Evolutionary conservation across 2,888 invertebrate genomes (phyloP).

Genomic region (Papilio demoleus): DNA sequence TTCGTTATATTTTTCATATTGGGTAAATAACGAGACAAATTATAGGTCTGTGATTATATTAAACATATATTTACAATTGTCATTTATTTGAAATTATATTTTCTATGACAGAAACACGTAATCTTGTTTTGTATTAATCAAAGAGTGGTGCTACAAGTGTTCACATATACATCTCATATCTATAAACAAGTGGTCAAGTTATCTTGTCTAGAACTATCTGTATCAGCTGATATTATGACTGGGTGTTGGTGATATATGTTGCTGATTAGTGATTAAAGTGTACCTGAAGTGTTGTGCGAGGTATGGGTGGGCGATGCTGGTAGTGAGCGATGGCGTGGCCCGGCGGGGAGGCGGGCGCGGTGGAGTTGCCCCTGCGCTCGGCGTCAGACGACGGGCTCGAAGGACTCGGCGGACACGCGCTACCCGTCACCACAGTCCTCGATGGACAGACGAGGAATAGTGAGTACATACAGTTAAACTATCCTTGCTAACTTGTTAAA

Average conservation of each 20-base stretch:
- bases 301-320: slow-evolving; percentile 53
- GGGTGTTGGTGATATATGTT: not conserved
- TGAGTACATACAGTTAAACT: slow-evolving; percentile 50
- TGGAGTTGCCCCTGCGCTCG: slow-evolving; percentile 67
- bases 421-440: slow-evolving; percentile 53
- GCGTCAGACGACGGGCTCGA: slow-evolving; percentile 46
- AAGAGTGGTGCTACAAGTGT: slow-evolving; percentile 28
- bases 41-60: not conserved
- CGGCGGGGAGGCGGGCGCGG: slow-evolving; percentile 67
- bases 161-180: not conserved
- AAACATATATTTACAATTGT: not conserved
- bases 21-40: not conserved
- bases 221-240: too few species aligned
- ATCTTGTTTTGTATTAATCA: too few species aligned
- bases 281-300: slow-evolving; percentile 3
- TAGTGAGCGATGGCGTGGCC: slow-evolving; percentile 73
- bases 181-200: not conserved
- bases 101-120: too few species aligned
- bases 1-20: not conserved
- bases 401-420: slow-evolving; percentile 52
- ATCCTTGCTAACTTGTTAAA: not conserved
- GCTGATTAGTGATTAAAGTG: not conserved
- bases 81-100: not conserved
- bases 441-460: slow-evolving; percentile 55
- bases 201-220: not conserved